Percentiles rank a stretch among this genome's conserved stretches.
These are phyloP conservation scores for Huso huso DNA, from an alignment of 2,797 vertebrate genomes.

Conservation along the genomic window DNA sequence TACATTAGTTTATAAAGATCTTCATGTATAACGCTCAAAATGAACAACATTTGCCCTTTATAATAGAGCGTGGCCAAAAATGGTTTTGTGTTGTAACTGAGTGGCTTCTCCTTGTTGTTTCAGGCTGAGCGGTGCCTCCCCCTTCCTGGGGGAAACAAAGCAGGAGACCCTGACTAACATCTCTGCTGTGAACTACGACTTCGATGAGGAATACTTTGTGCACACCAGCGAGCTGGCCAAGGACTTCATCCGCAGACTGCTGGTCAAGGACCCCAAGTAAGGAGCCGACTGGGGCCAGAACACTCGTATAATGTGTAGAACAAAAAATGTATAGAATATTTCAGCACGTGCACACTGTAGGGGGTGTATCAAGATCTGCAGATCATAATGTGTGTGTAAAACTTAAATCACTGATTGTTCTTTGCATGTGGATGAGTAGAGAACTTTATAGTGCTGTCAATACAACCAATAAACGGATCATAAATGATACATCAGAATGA, in stretches of 20 bases:
- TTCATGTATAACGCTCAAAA: conserved; percentile 7
- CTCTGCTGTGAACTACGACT: conserved; percentile 91
- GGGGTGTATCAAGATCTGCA: not conserved
- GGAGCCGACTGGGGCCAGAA: not conserved
- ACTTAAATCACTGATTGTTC: conserved; percentile 12
- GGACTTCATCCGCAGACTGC: conserved; percentile 89
- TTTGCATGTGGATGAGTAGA: not conserved
- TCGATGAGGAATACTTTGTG: conserved; percentile 93
- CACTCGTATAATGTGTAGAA: no score
- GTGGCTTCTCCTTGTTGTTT: not conserved
- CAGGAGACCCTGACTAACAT: conserved; percentile 97
- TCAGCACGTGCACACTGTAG: not conserved
- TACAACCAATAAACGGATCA: no score
- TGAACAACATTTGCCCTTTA: not conserved
- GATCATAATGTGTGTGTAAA: not conserved
- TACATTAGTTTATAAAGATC: no score
- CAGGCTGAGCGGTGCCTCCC: conserved; percentile 88
- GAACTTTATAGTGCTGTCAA: not conserved
- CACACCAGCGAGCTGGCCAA: conserved; percentile 94
- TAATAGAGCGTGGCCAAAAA: not conserved
- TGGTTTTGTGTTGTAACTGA: not conserved
- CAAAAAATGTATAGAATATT: not conserved
- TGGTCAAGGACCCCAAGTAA: conserved; percentile 95
- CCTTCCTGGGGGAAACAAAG: conserved; percentile 92
- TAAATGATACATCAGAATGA: not conserved